Conservation (phyloP, 2,113 vertebrate species). For the Agapornis roseicollis region DNA sequence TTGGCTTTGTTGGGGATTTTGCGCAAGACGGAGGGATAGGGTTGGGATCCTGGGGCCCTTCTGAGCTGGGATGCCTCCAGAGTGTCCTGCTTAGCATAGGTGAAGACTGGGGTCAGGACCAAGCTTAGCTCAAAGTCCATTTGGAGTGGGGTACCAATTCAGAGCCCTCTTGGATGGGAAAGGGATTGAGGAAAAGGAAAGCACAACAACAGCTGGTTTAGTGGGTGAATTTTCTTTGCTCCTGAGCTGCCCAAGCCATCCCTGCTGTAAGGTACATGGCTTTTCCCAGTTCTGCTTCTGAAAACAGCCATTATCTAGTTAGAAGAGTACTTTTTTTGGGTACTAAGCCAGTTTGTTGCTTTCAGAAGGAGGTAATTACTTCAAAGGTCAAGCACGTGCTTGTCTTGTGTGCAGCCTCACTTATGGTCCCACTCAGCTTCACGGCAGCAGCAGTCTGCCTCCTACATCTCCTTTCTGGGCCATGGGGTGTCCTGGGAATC, state of each 20-base stretch:
- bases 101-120: background rate
- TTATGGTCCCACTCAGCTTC: background rate
- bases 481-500: background rate
- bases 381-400: background rate
- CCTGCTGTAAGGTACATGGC: background rate
- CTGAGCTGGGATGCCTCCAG: background rate
- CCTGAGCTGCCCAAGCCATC: background rate
- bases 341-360: background rate
- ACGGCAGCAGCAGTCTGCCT: background rate
- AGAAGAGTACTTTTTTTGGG: background rate
- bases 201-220: background rate
- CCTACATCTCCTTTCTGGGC: background rate
- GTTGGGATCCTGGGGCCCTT: background rate
- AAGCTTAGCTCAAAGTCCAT: background rate
- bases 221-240: background rate
- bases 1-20: background rate
- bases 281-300: background rate
- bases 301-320: background rate
- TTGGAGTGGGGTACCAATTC: background rate
- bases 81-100: background rate
- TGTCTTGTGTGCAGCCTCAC: fast-evolving
- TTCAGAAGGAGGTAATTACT: background rate
- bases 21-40: background rate
- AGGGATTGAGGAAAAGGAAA: background rate
- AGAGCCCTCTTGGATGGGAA: no score